Evolutionary conservation across 2,113 vertebrate genomes (phyloP).

Genomic region (Arenaria interpres): DNA sequence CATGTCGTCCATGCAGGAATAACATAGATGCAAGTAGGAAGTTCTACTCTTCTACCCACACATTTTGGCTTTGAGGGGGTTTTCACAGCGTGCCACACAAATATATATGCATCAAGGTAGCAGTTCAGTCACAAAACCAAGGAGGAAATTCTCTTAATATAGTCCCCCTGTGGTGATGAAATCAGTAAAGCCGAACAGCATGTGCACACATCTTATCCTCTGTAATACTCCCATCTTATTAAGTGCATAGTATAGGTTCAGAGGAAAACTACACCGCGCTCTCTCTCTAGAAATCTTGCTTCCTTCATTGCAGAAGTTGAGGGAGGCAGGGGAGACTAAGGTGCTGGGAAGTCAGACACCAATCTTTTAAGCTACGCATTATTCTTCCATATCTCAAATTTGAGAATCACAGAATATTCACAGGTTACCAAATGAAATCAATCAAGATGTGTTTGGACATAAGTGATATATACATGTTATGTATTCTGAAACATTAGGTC

Average conservation of each 20-base stretch:
- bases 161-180: neutral
- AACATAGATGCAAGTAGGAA: neutral
- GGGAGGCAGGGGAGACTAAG: neutral
- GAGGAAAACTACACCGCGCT: neutral
- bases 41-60: neutral
- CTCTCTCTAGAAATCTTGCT: neutral
- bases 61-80: neutral
- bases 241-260: neutral
- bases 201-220: neutral
- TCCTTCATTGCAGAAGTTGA: neutral
- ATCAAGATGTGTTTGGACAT: neutral
- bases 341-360: neutral
- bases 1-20: fast-evolving
- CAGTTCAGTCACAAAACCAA: neutral
- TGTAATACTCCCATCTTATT: neutral
- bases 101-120: neutral
- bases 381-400: neutral
- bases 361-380: neutral
- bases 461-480: neutral
- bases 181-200: neutral
- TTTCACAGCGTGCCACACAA: neutral
- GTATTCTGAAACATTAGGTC: neutral
- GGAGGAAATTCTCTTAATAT: neutral
- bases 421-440: neutral
- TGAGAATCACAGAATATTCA: neutral